These are phyloP conservation scores for Drosophila busckii DNA, from an alignment of 1,140 invertebrate species.

Conservation along the genomic window DNA sequence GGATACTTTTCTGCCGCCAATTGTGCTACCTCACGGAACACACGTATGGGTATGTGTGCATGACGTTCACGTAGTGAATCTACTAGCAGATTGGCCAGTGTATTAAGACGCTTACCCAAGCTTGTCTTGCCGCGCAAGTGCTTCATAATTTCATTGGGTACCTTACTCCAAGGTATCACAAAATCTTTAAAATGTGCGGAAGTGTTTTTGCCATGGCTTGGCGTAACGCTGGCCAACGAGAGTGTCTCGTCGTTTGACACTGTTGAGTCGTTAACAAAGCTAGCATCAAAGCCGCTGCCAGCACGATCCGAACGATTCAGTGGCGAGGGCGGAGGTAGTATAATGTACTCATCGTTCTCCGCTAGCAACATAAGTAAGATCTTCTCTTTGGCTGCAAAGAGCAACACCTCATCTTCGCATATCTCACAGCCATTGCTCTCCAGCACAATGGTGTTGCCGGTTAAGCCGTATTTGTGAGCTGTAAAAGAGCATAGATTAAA, in stretches of 20 bases:
- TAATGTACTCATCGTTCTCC: slow-evolving; percentile 55
- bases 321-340: slow-evolving; percentile 58
- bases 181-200: slow-evolving; percentile 58
- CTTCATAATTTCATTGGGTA: slow-evolving; percentile 65
- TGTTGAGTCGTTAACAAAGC: slow-evolving; percentile 64
- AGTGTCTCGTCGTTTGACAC: slow-evolving; percentile 61
- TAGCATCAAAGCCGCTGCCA: slow-evolving; percentile 58
- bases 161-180: slow-evolving; percentile 59
- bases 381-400: slow-evolving; percentile 64
- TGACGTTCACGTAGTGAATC: slow-evolving; percentile 51
- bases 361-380: slow-evolving; percentile 54
- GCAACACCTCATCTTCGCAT: slow-evolving; percentile 58
- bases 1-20: slow-evolving; percentile 65
- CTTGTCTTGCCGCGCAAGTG: slow-evolving; percentile 42
- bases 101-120: slow-evolving; percentile 56
- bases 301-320: slow-evolving; percentile 60
- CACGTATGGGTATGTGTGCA: slow-evolving; percentile 45
- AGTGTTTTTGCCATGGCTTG: slow-evolving; percentile 44
- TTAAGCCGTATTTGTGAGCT: slow-evolving; percentile 61
- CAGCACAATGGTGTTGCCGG: slow-evolving; percentile 56
- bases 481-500: not conserved
- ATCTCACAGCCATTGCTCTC: slow-evolving; percentile 66
- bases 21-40: slow-evolving; percentile 60
- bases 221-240: slow-evolving; percentile 54
- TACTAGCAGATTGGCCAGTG: slow-evolving; percentile 52